phyloP scores from a whole-genome alignment of 2,797 vertebrate species.

The Phaenicophaeus curvirostris region DNA sequence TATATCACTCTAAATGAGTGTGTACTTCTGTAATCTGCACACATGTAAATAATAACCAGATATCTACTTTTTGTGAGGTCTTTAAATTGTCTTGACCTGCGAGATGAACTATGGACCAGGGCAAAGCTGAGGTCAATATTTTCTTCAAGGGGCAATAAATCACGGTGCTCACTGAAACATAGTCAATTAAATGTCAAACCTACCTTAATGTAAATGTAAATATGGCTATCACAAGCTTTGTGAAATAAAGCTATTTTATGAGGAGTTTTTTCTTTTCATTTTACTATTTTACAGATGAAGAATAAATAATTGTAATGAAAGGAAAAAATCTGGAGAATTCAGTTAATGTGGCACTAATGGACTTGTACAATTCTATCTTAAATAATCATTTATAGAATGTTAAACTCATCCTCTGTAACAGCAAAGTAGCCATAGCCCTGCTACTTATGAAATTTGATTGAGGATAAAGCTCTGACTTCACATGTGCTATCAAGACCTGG shows the following conservation, averaged over 20 bases:
- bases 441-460: background rate
- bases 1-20: background rate
- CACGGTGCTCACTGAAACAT: background rate
- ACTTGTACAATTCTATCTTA: background rate
- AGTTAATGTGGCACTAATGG: background rate
- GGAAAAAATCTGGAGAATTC: background rate
- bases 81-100: constrained; percentile 13
- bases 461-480: background rate
- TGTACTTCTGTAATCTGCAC: background rate
- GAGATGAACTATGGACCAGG: background rate
- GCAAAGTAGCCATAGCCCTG: background rate
- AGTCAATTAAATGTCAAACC: background rate
- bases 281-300: background rate
- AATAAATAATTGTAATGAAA: background rate
- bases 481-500: background rate
- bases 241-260: background rate
- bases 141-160: constrained; percentile 25
- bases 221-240: background rate
- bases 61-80: constrained; percentile 3
- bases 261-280: background rate
- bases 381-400: background rate
- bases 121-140: constrained; percentile 1
- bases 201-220: background rate
- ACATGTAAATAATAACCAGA: background rate
- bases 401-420: background rate